Conservation (phyloP, 2,113 vertebrate genomes). For the Lucifuga dentata region DNA sequence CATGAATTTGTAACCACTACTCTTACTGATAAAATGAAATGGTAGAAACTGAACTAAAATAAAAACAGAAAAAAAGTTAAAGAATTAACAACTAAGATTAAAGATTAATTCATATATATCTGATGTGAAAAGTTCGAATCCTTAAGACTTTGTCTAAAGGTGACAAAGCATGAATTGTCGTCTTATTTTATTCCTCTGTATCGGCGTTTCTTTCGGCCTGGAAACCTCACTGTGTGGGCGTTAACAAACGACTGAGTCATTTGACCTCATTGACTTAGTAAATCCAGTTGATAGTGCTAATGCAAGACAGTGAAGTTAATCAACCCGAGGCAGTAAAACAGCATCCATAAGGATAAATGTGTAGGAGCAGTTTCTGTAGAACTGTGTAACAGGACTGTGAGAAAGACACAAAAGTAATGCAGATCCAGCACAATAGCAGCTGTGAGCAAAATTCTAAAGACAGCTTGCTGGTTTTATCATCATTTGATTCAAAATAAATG, state of each 20-base stretch:
- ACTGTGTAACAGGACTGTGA: too few species aligned
- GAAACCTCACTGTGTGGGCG: conserved; percentile 45
- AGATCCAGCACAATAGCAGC: background rate
- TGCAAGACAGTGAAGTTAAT: too few species aligned
- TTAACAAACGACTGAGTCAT: conserved; percentile 42
- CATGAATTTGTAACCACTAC: too few species aligned
- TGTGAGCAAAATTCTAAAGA: background rate
- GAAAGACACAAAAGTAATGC: too few species aligned
- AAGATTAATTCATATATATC: background rate
- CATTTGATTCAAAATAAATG: background rate
- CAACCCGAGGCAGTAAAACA: too few species aligned
- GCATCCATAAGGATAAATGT: too few species aligned
- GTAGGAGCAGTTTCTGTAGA: too few species aligned
- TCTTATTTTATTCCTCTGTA: conserved; percentile 34
- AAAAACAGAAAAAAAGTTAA: background rate
- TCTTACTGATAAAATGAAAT: too few species aligned
- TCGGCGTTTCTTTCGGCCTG: conserved; percentile 28
- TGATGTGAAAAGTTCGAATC: background rate
- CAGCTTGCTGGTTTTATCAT: too few species aligned
- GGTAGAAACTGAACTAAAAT: background rate
- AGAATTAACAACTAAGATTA: background rate
- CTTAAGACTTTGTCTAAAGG: conserved; percentile 25
- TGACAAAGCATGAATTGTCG: conserved; percentile 44
- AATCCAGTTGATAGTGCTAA: too few species aligned
- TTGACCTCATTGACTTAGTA: conserved; percentile 1